Evolutionary conservation across 1,140 invertebrate genomes (phyloP).

Genomic region (Trissolcus basalis): DNA sequence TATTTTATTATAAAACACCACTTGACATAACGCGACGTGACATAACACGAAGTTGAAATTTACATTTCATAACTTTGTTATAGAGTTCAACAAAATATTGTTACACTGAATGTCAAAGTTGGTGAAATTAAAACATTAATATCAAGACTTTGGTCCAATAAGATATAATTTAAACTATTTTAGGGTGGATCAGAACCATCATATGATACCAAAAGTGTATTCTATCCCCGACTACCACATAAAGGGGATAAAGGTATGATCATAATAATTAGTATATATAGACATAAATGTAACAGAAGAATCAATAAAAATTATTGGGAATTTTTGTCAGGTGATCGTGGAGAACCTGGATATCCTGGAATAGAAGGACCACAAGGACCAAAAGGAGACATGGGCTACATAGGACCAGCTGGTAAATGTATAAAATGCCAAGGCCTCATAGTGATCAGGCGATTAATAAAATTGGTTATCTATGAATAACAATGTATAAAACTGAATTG

Average conservation of each 20-base stretch:
- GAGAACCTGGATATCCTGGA: constrained; percentile 60
- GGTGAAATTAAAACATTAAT: too few species aligned
- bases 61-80: too few species aligned
- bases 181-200: constrained; percentile 21
- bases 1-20: too few species aligned
- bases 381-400: constrained; percentile 56
- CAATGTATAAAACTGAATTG: too few species aligned
- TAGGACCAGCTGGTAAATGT: constrained; percentile 39
- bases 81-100: too few species aligned
- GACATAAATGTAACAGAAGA: background rate
- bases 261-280: background rate
- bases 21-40: too few species aligned
- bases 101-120: too few species aligned
- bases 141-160: too few species aligned
- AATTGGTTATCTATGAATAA: too few species aligned
- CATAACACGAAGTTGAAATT: too few species aligned
- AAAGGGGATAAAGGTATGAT: constrained; percentile 39
- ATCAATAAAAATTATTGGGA: background rate
- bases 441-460: too few species aligned
- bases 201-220: constrained; percentile 35
- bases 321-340: constrained; percentile 62
- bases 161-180: constrained; percentile 8
- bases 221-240: constrained; percentile 15
- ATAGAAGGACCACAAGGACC: constrained; percentile 39
- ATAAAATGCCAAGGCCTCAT: too few species aligned